Evolutionary conservation across 1,140 invertebrate species (phyloP).

Genomic region (Nasonia giraulti): DNA sequence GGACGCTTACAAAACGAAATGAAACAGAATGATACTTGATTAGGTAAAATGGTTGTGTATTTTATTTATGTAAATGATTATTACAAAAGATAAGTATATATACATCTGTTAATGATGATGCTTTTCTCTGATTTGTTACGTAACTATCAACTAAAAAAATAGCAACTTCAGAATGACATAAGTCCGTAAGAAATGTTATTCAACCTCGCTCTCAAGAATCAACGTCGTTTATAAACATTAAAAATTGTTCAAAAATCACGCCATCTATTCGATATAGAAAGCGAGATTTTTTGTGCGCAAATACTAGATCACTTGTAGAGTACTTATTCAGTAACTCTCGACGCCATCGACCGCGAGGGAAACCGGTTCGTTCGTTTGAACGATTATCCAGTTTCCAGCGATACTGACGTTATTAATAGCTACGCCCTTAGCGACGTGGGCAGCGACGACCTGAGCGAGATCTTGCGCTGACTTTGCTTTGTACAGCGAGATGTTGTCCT

Average conservation of each 20-base stretch:
- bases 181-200: not conserved
- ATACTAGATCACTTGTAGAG: not conserved
- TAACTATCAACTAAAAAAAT: not conserved
- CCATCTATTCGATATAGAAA: too few species aligned
- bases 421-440: conserved; percentile 55
- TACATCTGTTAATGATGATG: not conserved
- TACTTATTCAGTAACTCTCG: conserved; percentile 57
- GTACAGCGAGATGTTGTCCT: conserved; percentile 65
- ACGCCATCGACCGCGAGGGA: conserved; percentile 59
- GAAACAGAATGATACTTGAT: not conserved
- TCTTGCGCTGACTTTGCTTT: conserved; percentile 58
- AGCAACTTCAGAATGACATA: not conserved
- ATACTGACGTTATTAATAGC: conserved; percentile 62
- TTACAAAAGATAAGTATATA: not conserved
- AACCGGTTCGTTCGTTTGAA: conserved; percentile 64
- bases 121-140: not conserved
- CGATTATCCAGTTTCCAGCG: conserved; percentile 62
- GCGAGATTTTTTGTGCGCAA: not conserved
- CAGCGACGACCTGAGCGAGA: conserved; percentile 62
- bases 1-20: too few species aligned
- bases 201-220: not conserved
- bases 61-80: not conserved
- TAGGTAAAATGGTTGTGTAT: not conserved
- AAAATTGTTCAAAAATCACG: not conserved
- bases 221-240: not conserved